These are phyloP conservation scores for Diorhabda elongata DNA, from an alignment of 1,140 invertebrate species.

Conservation along the genomic window DNA sequence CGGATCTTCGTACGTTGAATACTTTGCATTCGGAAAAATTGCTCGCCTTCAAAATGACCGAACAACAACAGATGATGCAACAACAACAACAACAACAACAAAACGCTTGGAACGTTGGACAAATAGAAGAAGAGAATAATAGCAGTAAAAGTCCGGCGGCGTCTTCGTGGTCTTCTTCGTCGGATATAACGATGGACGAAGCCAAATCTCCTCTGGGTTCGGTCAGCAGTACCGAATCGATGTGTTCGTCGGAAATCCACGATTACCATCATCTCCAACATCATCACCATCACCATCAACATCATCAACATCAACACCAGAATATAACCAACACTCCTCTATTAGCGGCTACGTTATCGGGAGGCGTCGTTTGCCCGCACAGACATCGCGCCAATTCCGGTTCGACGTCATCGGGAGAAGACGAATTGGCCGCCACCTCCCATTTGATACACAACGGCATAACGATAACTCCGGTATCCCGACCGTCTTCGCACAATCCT, in stretches of 20 bases:
- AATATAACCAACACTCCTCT: conserved; percentile 64
- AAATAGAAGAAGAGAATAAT: conserved; percentile 61
- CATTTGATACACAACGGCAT: conserved; percentile 63
- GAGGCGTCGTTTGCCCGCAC: conserved; percentile 62
- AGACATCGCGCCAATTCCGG: conserved; percentile 73
- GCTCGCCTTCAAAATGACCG: conserved; percentile 86
- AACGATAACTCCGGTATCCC: conserved; percentile 61
- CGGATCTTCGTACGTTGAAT: conserved; percentile 90
- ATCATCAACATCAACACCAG: conserved; percentile 41
- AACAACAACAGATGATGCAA: conserved; percentile 75
- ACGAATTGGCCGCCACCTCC: conserved; percentile 63
- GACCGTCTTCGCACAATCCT: conserved; percentile 44
- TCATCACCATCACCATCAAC: conserved; percentile 43
- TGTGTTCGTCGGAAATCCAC: conserved; percentile 63
- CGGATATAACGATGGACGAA: conserved; percentile 68
- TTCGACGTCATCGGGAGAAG: conserved; percentile 69
- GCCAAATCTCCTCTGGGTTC: conserved; percentile 79
- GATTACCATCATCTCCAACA: conserved; percentile 52
- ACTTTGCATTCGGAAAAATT: conserved; percentile 95
- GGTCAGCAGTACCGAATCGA: conserved; percentile 73
- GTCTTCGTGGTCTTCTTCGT: conserved; percentile 63
- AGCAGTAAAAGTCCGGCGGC: conserved; percentile 56
- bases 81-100: conserved; percentile 53
- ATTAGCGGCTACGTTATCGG: conserved; percentile 67
- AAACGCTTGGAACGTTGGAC: conserved; percentile 53